phyloP scores from a whole-genome alignment of 2,113 vertebrate species.

The Nycticryphes semicollaris region DNA sequence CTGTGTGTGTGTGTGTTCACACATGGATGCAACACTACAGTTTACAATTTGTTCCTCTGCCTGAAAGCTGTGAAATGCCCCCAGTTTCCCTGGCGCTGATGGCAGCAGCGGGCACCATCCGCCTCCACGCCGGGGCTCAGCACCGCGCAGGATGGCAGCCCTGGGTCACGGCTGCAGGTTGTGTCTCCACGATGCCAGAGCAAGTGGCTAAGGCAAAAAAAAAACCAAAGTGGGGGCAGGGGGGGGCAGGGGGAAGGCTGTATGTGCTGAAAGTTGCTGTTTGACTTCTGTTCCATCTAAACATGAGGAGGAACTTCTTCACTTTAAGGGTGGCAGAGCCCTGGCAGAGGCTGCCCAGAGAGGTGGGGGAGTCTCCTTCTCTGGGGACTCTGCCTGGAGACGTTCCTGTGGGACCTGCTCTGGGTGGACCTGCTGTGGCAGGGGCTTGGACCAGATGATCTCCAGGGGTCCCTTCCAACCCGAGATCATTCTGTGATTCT shows the following conservation, averaged over 20 bases:
- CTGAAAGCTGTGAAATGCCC: conserved; percentile 41
- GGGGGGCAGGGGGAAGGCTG: not conserved
- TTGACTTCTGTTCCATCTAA: not conserved
- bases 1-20: not conserved
- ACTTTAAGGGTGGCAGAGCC: too few species aligned
- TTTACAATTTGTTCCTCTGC: conserved; percentile 29
- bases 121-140: not conserved
- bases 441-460: too few species aligned
- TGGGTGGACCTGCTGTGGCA: too few species aligned
- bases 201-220: not conserved
- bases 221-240: not conserved
- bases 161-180: fast-evolving
- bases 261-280: not conserved
- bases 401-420: too few species aligned
- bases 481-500: too few species aligned
- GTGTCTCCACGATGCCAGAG: fast-evolving
- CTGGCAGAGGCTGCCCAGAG: too few species aligned
- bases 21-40: conserved; percentile 13
- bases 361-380: too few species aligned
- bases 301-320: too few species aligned
- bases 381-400: too few species aligned
- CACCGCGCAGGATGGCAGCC: not conserved
- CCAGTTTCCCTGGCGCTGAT: not conserved
- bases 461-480: too few species aligned
- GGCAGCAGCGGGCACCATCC: not conserved